Percentiles rank a stretch among this genome's conserved stretches.
Conservation (phyloP, 2,797 vertebrate genomes). For the Salmo trutta region DNA sequence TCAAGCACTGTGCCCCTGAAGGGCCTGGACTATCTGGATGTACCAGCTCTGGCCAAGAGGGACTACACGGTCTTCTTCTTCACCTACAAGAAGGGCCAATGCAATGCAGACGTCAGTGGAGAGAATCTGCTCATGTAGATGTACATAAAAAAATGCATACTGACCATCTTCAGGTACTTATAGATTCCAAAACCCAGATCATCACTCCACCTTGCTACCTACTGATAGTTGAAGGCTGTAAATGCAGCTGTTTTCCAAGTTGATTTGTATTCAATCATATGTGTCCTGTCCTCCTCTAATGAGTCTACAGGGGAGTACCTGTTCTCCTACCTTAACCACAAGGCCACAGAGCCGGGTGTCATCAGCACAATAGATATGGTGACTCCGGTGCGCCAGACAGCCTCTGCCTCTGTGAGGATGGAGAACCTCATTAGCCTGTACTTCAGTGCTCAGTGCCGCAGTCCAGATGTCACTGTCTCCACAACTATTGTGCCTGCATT, state of each 20-base stretch:
- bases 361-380: conserved; percentile 75
- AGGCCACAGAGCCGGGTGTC: conserved; percentile 69
- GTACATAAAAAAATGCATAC: no score
- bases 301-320: conserved; percentile 82
- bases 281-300: conserved; percentile 71
- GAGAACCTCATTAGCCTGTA: conserved; percentile 78
- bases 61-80: conserved; percentile 85
- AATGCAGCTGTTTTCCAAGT: no score
- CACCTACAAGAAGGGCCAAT: conserved; percentile 80
- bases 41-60: conserved; percentile 75
- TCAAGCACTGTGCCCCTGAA: conserved; percentile 76
- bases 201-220: neutral
- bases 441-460: conserved; percentile 78
- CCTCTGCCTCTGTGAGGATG: conserved; percentile 68
- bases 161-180: neutral
- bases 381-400: conserved; percentile 70
- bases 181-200: neutral
- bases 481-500: conserved; percentile 77
- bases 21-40: conserved; percentile 82
- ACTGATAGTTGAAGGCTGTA: neutral
- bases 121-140: neutral
- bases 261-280: neutral
- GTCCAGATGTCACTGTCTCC: conserved; percentile 72
- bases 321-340: conserved; percentile 80
- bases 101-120: conserved; percentile 73